These are phyloP conservation scores for Nasua narica DNA, from an alignment of 2,797 vertebrate genomes.

Conservation along the genomic window DNA sequence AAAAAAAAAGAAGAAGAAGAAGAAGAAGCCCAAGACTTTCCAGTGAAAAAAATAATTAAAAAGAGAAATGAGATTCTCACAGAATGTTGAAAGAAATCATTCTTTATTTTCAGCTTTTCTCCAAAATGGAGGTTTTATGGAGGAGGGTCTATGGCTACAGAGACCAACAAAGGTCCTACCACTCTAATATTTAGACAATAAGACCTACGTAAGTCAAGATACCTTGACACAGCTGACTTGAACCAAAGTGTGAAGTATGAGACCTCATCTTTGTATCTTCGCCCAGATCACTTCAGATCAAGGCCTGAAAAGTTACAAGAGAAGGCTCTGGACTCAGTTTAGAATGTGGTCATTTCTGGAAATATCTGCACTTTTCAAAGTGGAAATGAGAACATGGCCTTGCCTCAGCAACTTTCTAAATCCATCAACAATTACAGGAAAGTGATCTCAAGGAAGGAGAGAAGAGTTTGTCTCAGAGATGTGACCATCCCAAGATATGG, in stretches of 20 bases:
- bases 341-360: neutral
- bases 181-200: neutral
- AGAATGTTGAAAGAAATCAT: neutral
- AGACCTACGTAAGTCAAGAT: neutral
- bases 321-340: neutral
- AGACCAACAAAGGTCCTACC: neutral
- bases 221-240: neutral
- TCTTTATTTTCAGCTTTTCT: neutral
- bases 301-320: neutral
- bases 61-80: neutral
- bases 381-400: neutral
- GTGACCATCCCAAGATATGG: neutral
- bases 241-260: neutral
- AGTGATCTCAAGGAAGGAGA: neutral
- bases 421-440: neutral
- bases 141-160: neutral
- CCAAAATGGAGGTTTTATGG: neutral
- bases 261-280: neutral
- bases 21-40: neutral
- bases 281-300: neutral
- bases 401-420: neutral
- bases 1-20: neutral
- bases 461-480: neutral
- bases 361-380: constrained; percentile 4
- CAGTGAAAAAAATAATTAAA: neutral